A percentile compares a stretch with the other conserved stretches of the same genome.
phyloP scores from a whole-genome alignment of 2,113 vertebrate genomes.

The Puffinus mauretanicus region DNA sequence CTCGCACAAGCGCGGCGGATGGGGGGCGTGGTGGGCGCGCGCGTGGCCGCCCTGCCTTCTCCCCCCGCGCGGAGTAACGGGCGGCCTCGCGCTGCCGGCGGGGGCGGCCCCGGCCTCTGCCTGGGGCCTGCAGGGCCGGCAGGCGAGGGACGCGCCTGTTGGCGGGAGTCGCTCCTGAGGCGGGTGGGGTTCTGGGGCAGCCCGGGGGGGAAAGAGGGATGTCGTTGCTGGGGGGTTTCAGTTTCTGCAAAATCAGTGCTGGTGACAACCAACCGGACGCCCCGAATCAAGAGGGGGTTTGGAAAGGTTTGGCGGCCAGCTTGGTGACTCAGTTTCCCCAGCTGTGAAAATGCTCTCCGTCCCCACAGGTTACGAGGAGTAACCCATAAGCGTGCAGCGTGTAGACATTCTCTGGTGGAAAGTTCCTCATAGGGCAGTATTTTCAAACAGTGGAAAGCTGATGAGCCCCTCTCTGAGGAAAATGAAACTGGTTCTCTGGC shows the following conservation, averaged over 20 bases:
- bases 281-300: neutral
- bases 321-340: neutral
- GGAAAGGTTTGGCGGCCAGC: neutral
- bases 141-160: no score
- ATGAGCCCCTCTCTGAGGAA: neutral
- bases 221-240: no score
- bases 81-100: no score
- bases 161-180: neutral
- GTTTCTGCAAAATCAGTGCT: neutral
- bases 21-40: no score
- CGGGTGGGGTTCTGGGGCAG: neutral
- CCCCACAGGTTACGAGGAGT: neutral
- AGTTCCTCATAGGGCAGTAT: neutral
- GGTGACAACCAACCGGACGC: neutral
- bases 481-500: neutral
- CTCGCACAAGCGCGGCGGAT: no score
- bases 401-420: neutral
- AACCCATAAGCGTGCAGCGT: neutral
- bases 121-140: no score
- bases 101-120: no score
- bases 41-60: no score
- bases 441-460: neutral
- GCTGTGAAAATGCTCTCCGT: neutral
- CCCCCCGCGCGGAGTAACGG: no score
- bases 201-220: neutral